These are phyloP conservation scores for Parelbella ahira DNA, from an alignment of 2,888 invertebrate species.

Conservation along the genomic window DNA sequence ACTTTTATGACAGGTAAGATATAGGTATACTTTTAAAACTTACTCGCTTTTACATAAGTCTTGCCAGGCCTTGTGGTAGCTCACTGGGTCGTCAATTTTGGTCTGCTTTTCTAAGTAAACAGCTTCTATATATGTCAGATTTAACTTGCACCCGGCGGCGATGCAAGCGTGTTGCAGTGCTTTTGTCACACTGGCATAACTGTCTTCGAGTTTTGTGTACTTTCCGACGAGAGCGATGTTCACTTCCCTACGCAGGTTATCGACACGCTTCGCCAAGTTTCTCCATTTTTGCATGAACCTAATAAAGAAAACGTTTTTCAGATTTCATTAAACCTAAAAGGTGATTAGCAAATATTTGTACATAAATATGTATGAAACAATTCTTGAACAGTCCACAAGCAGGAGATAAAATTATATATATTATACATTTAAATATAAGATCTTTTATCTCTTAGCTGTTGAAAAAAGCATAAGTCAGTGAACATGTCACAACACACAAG, in stretches of 20 bases:
- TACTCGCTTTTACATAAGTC: constrained; percentile 92
- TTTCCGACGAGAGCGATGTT: constrained; percentile 97
- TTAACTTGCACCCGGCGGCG: constrained; percentile 90
- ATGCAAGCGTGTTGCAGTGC: constrained; percentile 96
- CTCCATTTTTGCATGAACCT: constrained; percentile 94
- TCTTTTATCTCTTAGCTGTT: no score
- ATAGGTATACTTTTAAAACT: no score
- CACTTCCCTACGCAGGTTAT: constrained; percentile 90
- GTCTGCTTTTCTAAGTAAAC: constrained; percentile 90
- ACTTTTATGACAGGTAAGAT: no score
- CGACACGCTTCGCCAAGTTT: constrained; percentile 91
- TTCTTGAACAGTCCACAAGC: no score
- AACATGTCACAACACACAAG: no score
- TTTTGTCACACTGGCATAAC: constrained; percentile 98
- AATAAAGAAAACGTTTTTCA: no score
- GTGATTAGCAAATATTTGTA: no score
- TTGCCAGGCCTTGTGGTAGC: constrained; percentile 97
- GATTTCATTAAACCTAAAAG: no score
- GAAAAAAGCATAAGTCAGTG: no score
- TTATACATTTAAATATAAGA: no score
- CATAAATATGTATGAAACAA: no score
- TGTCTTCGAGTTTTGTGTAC: constrained; percentile 96
- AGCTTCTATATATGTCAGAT: constrained; percentile 95
- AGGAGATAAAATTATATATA: no score
- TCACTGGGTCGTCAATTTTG: constrained; percentile 86